A percentile compares a stretch with the other conserved stretches of the same genome.
Conservation (phyloP, 1,140 invertebrate genomes). For the Gonatopus flavifemur region DNA sequence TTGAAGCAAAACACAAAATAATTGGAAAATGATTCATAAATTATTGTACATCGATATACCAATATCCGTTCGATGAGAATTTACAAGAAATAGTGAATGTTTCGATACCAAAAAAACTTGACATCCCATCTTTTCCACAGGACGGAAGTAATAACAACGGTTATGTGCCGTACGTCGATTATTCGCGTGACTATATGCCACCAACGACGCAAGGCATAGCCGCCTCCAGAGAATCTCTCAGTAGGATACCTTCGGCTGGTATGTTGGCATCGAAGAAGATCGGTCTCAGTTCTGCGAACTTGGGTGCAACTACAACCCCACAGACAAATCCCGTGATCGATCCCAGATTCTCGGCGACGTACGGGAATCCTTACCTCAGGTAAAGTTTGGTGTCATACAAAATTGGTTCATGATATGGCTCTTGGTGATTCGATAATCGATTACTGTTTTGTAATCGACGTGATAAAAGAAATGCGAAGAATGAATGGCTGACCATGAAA, state of each 20-base stretch:
- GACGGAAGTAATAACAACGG: slow-evolving; percentile 83
- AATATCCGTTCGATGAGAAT: too few relatives aligned
- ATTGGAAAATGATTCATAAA: too few relatives aligned
- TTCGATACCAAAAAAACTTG: too few relatives aligned
- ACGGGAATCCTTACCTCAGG: slow-evolving; percentile 85
- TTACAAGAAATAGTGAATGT: too few relatives aligned
- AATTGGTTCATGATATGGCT: too few relatives aligned
- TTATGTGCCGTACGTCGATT: slow-evolving; percentile 87
- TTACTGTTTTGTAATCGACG: too few relatives aligned
- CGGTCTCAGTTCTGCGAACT: slow-evolving; percentile 60
- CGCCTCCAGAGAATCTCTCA: slow-evolving; percentile 58
- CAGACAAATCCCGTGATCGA: slow-evolving; percentile 70
- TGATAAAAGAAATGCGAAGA: too few relatives aligned
- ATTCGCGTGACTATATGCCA: slow-evolving; percentile 80
- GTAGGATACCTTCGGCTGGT: slow-evolving; percentile 59
- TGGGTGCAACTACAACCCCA: slow-evolving; percentile 53
- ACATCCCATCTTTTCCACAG: slow-evolving; percentile 50
- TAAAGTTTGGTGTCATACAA: too few relatives aligned
- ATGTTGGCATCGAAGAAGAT: slow-evolving; percentile 62
- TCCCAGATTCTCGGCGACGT: slow-evolving; percentile 82
- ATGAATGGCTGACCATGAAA: too few relatives aligned
- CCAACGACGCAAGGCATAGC: slow-evolving; percentile 63
- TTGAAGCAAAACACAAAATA: too few relatives aligned
- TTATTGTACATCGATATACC: too few relatives aligned
- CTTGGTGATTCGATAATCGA: too few relatives aligned